Base-by-base conservation (phyloP, 2,888 invertebrate species). In the Drosophila anomelani region DNA sequence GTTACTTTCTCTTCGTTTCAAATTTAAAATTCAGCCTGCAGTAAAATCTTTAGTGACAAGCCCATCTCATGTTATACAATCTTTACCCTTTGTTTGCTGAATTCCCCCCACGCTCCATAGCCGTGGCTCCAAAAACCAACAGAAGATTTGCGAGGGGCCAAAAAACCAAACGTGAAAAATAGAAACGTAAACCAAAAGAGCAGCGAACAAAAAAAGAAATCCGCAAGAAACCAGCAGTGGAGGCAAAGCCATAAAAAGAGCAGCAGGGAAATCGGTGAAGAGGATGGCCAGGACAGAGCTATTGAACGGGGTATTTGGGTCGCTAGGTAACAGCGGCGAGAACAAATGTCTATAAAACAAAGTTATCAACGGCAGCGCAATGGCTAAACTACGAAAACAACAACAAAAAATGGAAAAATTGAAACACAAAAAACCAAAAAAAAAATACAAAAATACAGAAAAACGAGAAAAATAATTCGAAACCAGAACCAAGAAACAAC, bases 291-390 rank as follows among this genome's bases (percentile, higher is more conserved):
- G 68, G 69, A 75, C 68, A 79, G 71, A 80, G 62, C 80, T 80
- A 80, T 80, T 82, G 80, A 80, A 80, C 80, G 74, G 70, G 78
- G 75, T 78, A 81, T 81, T 83, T 81, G 83, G 81, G 83, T 81
- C 83, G 81, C 80, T 80, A 80, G 82, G 82, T 80, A 80, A 80
- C 82, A 80, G 78, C 80, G 66, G 80, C 73, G 82, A 82, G 80
- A 80, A 80, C 80, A 81, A 81, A 81, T 80, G 83, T 81, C 80
- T 82, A 80, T 80, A 81, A 81, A 81, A 83, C 83, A 83, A 83
- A 81, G 81, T 81, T 81, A 83, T 81, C 81, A 81, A 81, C 75
- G 66, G 77, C 74, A 75, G 61, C 58, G 68, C 61, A 44, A 69
- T 47, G 61, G 68, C 69, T 59, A 59, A 53, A 79, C 68, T 68